Evolutionary conservation across 1,140 invertebrate species (phyloP).

Genomic region (Cylas formicarius): DNA sequence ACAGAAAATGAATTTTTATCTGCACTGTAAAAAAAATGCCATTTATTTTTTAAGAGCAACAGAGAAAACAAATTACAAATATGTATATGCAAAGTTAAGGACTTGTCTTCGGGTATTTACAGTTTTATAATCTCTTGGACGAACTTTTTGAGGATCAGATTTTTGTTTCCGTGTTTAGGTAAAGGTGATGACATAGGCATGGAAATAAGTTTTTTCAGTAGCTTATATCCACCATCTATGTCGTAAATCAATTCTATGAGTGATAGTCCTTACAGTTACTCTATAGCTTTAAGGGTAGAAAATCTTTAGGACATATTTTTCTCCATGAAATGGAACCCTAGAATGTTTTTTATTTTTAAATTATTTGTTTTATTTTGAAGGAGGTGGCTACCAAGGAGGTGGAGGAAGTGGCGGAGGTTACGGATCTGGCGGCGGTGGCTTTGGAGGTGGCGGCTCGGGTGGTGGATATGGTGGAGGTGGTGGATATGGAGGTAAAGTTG

Average conservation of each 20-base stretch:
- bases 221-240: slow-evolving; percentile 28
- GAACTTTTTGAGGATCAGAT: background rate
- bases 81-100: too few species aligned
- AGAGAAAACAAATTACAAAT: too few species aligned
- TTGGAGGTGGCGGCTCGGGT: slow-evolving; percentile 17
- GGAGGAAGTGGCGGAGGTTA: slow-evolving; percentile 20
- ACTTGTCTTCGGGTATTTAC: too few species aligned
- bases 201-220: slow-evolving; percentile 16
- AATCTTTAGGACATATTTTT: slow-evolving; percentile 24
- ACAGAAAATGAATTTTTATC: too few species aligned
- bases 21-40: too few species aligned
- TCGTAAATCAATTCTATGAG: slow-evolving; percentile 25
- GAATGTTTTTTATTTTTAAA: slow-evolving; percentile 21
- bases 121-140: too few species aligned
- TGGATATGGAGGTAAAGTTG: slow-evolving; percentile 26
- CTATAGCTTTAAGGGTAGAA: slow-evolving; percentile 29
- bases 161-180: slow-evolving; percentile 1
- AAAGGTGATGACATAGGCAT: slow-evolving; percentile 35
- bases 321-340: slow-evolving; percentile 15
- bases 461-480: slow-evolving; percentile 25
- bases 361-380: slow-evolving; percentile 11
- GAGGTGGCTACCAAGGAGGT: slow-evolving; percentile 24
- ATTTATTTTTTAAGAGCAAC: too few species aligned
- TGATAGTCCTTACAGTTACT: slow-evolving; percentile 30
- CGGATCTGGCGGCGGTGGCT: slow-evolving; percentile 23